Conservation (phyloP, 2,113 vertebrate species). For the Python bivittatus region DNA sequence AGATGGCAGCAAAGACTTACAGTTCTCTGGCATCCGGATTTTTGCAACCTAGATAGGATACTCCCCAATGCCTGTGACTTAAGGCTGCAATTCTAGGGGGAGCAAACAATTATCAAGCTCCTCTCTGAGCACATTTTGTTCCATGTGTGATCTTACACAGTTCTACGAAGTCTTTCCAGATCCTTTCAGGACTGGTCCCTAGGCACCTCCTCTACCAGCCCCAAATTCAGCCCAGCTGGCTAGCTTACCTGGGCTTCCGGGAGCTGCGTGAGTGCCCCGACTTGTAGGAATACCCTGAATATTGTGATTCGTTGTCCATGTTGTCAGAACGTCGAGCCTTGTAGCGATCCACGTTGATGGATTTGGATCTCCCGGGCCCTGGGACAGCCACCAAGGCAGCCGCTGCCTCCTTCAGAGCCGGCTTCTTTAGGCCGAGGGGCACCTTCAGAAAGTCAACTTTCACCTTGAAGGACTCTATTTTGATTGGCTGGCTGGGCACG, state of each 20-base stretch:
- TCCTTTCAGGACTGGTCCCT: not conserved
- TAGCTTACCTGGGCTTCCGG: constrained; percentile 85
- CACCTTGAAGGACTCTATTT: constrained; percentile 98
- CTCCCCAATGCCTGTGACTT: not conserved
- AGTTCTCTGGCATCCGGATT: not conserved
- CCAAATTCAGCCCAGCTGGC: rapidly evolving
- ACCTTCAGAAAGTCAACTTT: constrained; percentile 93
- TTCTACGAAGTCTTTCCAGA: not conserved
- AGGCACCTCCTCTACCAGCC: rapidly evolving
- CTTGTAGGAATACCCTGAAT: constrained; percentile 93
- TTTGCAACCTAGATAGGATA: not conserved
- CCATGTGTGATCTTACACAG: not conserved
- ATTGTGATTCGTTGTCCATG: constrained; percentile 96
- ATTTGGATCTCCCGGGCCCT: constrained; percentile 67
- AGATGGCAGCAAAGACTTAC: not conserved
- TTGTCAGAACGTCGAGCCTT: constrained; percentile 77
- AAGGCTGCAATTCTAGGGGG: not conserved
- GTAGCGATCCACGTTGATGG: constrained; percentile 68
- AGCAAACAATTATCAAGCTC: not conserved
- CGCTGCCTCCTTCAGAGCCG: constrained; percentile 73
- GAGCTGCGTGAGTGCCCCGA: constrained; percentile 91
- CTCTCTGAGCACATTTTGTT: not conserved
- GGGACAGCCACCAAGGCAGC: constrained; percentile 73
- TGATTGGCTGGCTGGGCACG: constrained; percentile 78
- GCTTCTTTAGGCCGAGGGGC: constrained; percentile 86